Evolutionary conservation across 1,140 invertebrate genomes (phyloP), one percentile per base, ranked within the genome.

Genomic region (Formica selysi): DNA sequence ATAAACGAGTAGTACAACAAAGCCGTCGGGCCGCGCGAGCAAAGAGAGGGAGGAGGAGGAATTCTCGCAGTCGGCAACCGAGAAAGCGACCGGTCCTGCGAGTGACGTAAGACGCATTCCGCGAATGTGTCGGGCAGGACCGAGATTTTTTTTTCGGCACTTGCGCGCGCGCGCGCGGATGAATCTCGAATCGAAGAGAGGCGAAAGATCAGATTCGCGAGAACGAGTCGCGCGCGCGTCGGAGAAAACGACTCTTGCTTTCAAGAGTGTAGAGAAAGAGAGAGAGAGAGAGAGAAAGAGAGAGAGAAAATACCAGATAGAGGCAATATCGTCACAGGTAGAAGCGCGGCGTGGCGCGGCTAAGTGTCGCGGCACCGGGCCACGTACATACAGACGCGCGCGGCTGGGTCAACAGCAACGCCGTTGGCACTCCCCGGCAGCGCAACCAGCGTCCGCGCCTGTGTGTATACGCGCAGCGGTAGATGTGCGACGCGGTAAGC

Each of bases 401-500:
- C 91, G 92, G 93, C 93, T 94, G 93, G 94, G 94, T 95, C 94
- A 95, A 95, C 94, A 94, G 93, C 91, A 94, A 94, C 92, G 92
- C 94, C 91, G 94, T 95, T 94, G 93, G 93, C 93, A 93, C 94
- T 94, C 94, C 93, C 94, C 91, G 91, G 89, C 90, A 87, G 48
- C 57, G 79, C 81, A 51, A 79, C 91, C 91, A 87, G 80, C 87
- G 74, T 78, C 89, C 87, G 64, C 85, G 80, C 85, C 81, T 76
- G 71, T 88, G 70, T 89, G 78, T 90, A 86, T 61, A 85, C 78
- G 68, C 48, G 48, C 48, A 85, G 64, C 83, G 80, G 85, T 91
- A 76, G 87, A 90, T 87, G 91, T 91, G 76, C 88, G 86, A 74
- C 41, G 84, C 41, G 73, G 64, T 51, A 51, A 51, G 48, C 11